Conservation (phyloP, 2,113 vertebrate genomes). For the Etheostoma spectabile region DNA sequence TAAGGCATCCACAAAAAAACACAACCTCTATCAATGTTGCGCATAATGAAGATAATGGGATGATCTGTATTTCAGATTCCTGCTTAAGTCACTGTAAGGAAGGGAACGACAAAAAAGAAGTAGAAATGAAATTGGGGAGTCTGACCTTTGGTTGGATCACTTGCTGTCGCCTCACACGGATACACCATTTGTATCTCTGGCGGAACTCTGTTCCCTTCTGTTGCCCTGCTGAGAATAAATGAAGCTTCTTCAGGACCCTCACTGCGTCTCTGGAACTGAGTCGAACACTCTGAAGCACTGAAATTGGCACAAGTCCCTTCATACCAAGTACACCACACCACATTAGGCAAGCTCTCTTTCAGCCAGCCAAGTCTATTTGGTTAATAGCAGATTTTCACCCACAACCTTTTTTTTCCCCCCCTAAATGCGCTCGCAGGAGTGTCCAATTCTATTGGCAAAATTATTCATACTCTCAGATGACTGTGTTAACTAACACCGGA, state of each 20-base stretch:
- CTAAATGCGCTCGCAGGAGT: conserved; percentile 18
- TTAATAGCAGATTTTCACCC: conserved; percentile 62
- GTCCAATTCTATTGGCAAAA: conserved; percentile 6
- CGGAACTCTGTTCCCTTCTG: conserved; percentile 65
- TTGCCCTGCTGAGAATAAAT: conserved; percentile 78
- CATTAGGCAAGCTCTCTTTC: conserved; percentile 53
- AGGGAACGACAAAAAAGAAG: conserved; percentile 7
- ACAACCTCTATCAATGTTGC: conserved; percentile 43
- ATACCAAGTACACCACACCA: conserved; percentile 60
- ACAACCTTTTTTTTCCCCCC: conserved; percentile 22
- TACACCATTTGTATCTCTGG: conserved; percentile 70
- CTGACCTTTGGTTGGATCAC: conserved; percentile 70
- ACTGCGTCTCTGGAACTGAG: conserved; percentile 74
- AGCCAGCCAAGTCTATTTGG: conserved; percentile 67
- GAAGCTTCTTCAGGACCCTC: conserved; percentile 75
- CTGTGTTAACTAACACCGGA: neutral
- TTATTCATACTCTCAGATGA: conserved; percentile 6
- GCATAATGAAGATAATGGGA: conserved; percentile 39
- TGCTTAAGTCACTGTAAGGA: neutral
- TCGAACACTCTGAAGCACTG: conserved; percentile 59
- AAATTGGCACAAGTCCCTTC: conserved; percentile 66
- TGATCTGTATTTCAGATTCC: conserved; percentile 23
- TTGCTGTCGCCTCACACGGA: conserved; percentile 65
- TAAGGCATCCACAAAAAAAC: conserved; percentile 54
- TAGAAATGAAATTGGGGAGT: conserved; percentile 35